Evolutionary conservation across 1,140 invertebrate genomes (phyloP), one percentile per base, ranked within the genome.

Genomic region (Penaeus chinensis): DNA sequence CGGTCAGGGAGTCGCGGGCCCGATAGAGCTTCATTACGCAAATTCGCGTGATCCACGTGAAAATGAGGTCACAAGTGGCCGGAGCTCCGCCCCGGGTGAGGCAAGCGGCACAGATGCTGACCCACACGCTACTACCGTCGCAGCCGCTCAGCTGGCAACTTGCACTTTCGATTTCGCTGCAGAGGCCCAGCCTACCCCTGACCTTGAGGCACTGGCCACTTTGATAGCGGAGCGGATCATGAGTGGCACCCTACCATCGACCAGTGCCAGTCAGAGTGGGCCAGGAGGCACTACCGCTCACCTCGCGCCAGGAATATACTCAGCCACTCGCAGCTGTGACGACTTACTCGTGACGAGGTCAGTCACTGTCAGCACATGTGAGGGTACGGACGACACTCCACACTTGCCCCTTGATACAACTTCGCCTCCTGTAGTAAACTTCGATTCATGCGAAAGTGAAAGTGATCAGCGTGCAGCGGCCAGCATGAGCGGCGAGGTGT

Each of bases 171-270:
- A 83, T 87, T 87, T 87, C 86, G 82, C 80, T 65, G 42, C 22
- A 61, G 80, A 62, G 42, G 80, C 13, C 78, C 86, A 24, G 69
- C 80, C 66, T 78, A 87, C 80, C 86, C 86, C 86, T 87, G 86
- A 87, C 86, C 86, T 87, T 87, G 86, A 87, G n/a, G 86, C 86
- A 20, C 86, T 87, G 86, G 86, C 86, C 54, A 87, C 86, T 24
- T 37, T 87, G 69, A 87, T 87, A 54, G 86, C 81, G n/a, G 86
- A 87, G 42, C 86, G 86, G 8, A 87, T 87, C 32, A 87, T 87
- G 80, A 87, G 42, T 87, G 86, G 86, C 61, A 82, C 80, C 74
- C n/a, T 37, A n/a, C n/a, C 80, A 32, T 27, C 80, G 71, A 83
- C 66, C 69, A 83, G 71, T 87, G 69, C n/a, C 71, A 77, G 86